Conservation (phyloP, 1,140 invertebrate species). For the Aphaenogaster rudis region DNA sequence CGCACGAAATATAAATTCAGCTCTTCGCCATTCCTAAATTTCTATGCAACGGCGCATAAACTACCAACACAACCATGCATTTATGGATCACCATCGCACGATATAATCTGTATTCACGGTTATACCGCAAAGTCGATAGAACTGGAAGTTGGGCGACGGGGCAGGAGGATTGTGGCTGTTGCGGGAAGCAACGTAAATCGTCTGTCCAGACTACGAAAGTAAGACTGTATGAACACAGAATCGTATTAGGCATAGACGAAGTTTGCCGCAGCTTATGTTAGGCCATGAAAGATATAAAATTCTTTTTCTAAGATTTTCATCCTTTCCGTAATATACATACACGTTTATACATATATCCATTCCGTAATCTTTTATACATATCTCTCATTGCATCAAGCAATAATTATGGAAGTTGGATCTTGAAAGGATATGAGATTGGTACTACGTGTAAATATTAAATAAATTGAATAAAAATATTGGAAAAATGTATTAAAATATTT, state of each 20-base stretch:
- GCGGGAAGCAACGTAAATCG: constrained; percentile 67
- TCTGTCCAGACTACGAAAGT: constrained; percentile 58
- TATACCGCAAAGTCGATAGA: constrained; percentile 64
- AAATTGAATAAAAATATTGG: not conserved
- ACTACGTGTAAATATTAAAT: not conserved
- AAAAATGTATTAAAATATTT: not conserved
- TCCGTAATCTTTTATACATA: not conserved
- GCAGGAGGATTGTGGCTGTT: constrained; percentile 60
- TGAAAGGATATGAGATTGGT: not conserved
- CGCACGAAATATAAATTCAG: constrained; percentile 58
- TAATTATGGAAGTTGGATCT: not conserved
- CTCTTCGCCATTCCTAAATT: constrained; percentile 61
- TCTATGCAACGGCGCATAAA: constrained; percentile 54
- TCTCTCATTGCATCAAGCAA: not conserved
- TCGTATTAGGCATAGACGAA: constrained; percentile 51
- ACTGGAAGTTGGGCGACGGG: constrained; percentile 35
- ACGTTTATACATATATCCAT: no score
- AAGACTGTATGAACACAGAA: constrained; percentile 52
- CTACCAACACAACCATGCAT: constrained; percentile 47
- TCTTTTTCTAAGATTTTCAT: constrained; percentile 27
- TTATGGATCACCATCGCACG: constrained; percentile 66
- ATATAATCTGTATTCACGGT: constrained; percentile 68
- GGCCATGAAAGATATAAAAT: constrained; percentile 22
- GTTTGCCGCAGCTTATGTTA: constrained; percentile 55
- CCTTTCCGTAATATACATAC: not conserved